Base-by-base conservation (phyloP, 2,797 vertebrate genomes). In the Heterohyrax brucei region DNA sequence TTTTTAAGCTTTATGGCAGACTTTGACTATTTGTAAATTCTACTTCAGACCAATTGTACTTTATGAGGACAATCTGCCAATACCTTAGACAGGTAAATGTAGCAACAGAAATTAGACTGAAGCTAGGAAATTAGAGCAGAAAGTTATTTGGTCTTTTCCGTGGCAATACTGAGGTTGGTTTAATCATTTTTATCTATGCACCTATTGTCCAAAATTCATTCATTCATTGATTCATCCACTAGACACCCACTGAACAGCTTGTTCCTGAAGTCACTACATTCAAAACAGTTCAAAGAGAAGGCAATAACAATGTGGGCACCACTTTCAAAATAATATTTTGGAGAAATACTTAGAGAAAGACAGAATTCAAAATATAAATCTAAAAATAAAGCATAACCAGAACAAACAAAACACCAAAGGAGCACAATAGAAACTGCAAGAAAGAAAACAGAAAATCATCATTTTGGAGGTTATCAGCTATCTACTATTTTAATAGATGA, bases 191-290 rank as follows among this genome's bases (percentile, higher is more conserved):
- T 95, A 87, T 75, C 66, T 84, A 87, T 72, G n/a, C 3, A 94
- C 4, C 16, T 94, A 44, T 89, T 93, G 94, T 94, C 59, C 30
- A 94, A 95, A 94, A 89, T 93, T 56, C 93, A 94, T 87, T 91
- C 7, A 87, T 19, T 93, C 76, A 84, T 53, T 93, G 79, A 83
- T 19, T 84, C 81, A 75, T 22, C 86, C 56, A 84, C 87, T 88
- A 94, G 95, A 78, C 39, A 94, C 44, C 19, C 33, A 82, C 22
- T 50, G 66, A 93, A 44, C 24, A 80, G 61, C 14, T 56, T 39
- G 50, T 73, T 19, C 21, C n/a, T 68, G 79, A 88, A 77, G 75
- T 30, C 24, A 75, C 19, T 80, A 46, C 3, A 28, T 22, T 88
- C 28, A 80, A 24, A 39, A 73, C 5, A 62, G 78, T 70, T 70